Conservation (phyloP, 2,888 invertebrate genomes). For the Mesorhabditis spiculigera region DNA sequence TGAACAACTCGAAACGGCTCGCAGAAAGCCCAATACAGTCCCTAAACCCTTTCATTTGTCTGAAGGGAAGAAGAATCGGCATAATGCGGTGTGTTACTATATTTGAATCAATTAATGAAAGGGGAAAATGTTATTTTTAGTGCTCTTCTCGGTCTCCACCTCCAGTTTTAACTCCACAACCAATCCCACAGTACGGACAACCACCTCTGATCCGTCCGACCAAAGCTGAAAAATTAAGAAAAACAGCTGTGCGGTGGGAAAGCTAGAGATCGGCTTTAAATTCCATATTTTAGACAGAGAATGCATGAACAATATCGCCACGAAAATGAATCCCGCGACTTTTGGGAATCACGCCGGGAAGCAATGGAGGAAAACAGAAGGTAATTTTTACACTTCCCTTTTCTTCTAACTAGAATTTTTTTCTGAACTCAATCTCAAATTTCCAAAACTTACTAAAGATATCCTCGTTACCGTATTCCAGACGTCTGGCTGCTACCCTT, state of each 20-base stretch:
- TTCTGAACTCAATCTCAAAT: too few species aligned
- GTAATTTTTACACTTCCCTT: neutral
- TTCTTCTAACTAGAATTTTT: too few species aligned
- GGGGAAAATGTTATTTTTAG: neutral
- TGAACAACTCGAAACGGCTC: constrained; percentile 1
- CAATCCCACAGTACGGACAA: neutral
- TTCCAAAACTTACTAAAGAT: neutral
- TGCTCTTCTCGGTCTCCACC: constrained; percentile 3
- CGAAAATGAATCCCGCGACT: constrained; percentile 4
- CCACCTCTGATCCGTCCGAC: neutral
- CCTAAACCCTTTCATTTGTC: neutral
- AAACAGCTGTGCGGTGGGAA: neutral
- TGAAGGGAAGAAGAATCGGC: neutral
- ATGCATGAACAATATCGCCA: neutral
- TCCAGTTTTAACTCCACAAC: neutral
- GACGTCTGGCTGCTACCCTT: neutral
- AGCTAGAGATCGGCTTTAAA: neutral
- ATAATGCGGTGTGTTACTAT: neutral
- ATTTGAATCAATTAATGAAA: neutral
- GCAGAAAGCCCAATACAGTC: neutral
- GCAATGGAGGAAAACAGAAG: constrained; percentile 2
- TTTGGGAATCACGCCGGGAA: neutral
- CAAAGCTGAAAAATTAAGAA: constrained; percentile 3
- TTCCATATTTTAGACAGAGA: neutral
- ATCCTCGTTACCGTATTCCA: neutral